phyloP scores from a whole-genome alignment of 2,113 vertebrate species.

The Gymnogyps californianus region DNA sequence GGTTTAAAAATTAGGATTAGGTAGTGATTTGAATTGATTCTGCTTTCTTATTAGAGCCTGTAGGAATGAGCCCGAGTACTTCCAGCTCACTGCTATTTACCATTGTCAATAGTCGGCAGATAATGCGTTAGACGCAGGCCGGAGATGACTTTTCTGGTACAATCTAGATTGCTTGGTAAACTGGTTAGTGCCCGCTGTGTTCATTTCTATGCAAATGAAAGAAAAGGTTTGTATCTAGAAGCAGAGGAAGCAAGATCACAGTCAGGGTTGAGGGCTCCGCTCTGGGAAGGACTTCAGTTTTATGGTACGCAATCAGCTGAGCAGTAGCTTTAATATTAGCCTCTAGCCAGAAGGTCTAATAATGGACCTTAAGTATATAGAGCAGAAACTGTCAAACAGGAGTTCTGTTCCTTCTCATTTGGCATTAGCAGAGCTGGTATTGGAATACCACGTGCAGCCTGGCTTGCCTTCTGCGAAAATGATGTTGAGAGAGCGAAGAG shows the following conservation, averaged over 20 bases:
- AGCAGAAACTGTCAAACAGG: neutral
- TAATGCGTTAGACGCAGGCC: neutral
- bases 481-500: accelerated
- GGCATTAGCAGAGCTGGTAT: neutral
- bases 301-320: neutral
- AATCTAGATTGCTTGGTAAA: neutral
- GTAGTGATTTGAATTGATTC: neutral
- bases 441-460: neutral
- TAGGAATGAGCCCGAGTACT: neutral
- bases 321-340: neutral
- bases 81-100: neutral
- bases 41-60: neutral
- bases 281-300: neutral
- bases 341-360: neutral
- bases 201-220: neutral
- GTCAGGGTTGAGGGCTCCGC: neutral
- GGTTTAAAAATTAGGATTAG: neutral
- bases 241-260: neutral
- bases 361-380: neutral
- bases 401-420: neutral
- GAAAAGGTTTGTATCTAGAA: neutral
- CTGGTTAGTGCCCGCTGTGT: neutral
- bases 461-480: neutral
- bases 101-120: neutral
- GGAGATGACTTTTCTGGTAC: neutral